Base-by-base conservation (phyloP, 2,797 vertebrate genomes). In the Artibeus lituratus region DNA sequence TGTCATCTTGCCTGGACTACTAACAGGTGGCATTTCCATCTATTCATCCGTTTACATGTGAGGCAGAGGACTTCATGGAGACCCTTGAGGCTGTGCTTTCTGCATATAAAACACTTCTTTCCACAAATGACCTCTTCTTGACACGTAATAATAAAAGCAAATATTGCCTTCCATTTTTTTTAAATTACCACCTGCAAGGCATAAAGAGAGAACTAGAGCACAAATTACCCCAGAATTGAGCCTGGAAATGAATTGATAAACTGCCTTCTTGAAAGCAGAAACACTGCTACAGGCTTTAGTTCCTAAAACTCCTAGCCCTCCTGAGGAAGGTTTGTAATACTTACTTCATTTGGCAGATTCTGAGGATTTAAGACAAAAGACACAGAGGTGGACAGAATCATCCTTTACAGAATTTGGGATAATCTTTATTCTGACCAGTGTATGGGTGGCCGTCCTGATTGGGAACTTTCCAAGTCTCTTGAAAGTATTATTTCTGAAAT, bases 101-200 rank as follows among this genome's bases (percentile, higher is more conserved):
- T 92, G 5, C 22, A 55, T 93, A 67, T 72, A 94, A 93, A 95
- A 73, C 62, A 39, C 82, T 83, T 87, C 35, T 87, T 92, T 85
- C 47, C 78, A 77, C n/a, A 87, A 62, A 55, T 90, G 70, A 47
- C 67, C 53, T 97, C 10, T 49, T 89, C 80, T 67, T 94, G 90
- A 92, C 44, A 77, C 59, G 59, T 90, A 86, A 67, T 93, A 59
- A 67, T 93, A 70, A 92, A 92, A 95, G 49, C n/a, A 80, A 89
- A 91, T 26, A 80, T 44, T 91, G 22, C 47, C 15, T 81, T 77
- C 47, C 24, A 32, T 1, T 65, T 74, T 37, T 94, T 39, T 29
- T 21, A 37, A 77, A 72, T 78, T 88, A 53, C n/a, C 70, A 87
- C 35, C 51, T 92, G 72, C 11, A 32, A 37, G 29, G 4, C 39